Percentiles rank a stretch among this genome's conserved stretches.
These are phyloP conservation scores for Hydrolagus colliei DNA, from an alignment of 2,797 vertebrate species.

Conservation along the genomic window DNA sequence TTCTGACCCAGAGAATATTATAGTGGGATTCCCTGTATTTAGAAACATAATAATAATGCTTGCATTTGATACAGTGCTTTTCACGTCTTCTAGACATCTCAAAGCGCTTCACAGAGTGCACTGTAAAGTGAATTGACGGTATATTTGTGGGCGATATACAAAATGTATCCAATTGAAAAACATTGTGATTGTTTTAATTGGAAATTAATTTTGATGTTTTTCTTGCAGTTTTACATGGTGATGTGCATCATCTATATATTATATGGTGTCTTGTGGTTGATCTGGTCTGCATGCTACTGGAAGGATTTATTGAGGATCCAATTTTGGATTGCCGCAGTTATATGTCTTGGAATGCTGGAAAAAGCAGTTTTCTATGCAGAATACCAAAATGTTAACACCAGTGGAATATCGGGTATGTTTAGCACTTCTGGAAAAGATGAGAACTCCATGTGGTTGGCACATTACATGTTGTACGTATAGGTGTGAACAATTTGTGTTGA, in stretches of 20 bases:
- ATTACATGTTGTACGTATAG: not conserved
- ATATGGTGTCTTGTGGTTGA: conserved; percentile 73
- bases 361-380: conserved; percentile 79
- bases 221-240: conserved; percentile 77
- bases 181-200: not conserved
- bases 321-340: conserved; percentile 83
- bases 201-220: conserved; percentile 21
- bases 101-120: too few relatives aligned
- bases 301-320: conserved; percentile 81
- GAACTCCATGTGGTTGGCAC: not conserved
- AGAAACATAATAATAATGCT: too few relatives aligned
- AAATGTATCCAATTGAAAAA: too few relatives aligned
- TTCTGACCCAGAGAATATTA: too few relatives aligned
- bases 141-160: too few relatives aligned
- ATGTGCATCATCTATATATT: conserved; percentile 79
- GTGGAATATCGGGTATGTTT: conserved; percentile 69
- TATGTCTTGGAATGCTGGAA: conserved; percentile 81
- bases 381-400: conserved; percentile 72
- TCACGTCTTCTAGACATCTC: too few relatives aligned
- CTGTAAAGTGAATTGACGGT: too few relatives aligned
- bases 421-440: not conserved
- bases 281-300: conserved; percentile 81
- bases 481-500: not conserved
- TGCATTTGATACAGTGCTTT: too few relatives aligned
- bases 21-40: too few relatives aligned